Evolutionary conservation across 2,797 vertebrate species (phyloP).

Genomic region (Cuculus canorus): DNA sequence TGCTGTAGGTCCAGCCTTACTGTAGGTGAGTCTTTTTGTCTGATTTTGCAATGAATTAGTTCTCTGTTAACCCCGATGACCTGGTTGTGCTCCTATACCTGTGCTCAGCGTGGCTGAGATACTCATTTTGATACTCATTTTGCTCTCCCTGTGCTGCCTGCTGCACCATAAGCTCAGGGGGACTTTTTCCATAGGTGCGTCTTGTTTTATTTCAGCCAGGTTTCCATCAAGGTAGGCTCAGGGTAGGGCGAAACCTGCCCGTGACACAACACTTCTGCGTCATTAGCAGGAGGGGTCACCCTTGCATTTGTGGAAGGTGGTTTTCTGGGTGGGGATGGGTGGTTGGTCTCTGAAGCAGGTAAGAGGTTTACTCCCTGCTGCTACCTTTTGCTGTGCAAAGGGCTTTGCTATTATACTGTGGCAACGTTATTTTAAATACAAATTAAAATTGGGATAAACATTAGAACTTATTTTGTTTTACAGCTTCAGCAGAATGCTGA

Average conservation of each 20-base stretch:
- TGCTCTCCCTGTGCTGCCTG: background rate
- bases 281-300: slow-evolving; percentile 46
- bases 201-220: background rate
- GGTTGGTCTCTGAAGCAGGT: background rate
- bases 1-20: background rate
- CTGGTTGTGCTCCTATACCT: background rate
- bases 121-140: background rate
- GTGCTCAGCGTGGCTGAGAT: background rate
- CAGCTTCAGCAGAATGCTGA: background rate
- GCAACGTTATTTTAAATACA: background rate
- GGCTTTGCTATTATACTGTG: background rate
- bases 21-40: background rate
- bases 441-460: background rate
- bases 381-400: background rate
- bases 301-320: slow-evolving; percentile 6
- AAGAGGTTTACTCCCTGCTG: background rate
- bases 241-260: background rate
- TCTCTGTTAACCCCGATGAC: background rate
- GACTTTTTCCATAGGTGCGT: background rate
- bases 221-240: background rate
- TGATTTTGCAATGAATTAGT: background rate
- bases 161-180: background rate
- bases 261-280: background rate
- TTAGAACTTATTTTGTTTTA: background rate
- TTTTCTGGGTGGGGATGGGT: background rate